A percentile compares a stretch with the other conserved stretches of the same genome.
Conservation (phyloP, 2,113 vertebrate genomes). For the Hippocampus zosterae region DNA sequence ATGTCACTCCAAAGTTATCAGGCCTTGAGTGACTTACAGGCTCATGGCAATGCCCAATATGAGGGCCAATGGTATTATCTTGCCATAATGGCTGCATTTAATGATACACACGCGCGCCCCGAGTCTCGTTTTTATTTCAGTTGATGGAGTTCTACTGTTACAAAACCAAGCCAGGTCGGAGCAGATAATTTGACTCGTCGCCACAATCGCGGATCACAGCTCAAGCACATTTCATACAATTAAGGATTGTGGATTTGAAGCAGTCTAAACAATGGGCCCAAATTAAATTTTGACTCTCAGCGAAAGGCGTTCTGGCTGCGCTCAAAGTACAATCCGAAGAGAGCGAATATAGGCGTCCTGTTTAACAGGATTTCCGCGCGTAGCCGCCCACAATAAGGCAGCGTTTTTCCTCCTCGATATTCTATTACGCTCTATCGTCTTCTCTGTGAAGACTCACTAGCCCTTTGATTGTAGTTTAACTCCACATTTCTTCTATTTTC, state of each 20-base stretch:
- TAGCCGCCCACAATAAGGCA: conserved; percentile 55
- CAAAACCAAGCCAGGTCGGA: conserved; percentile 65
- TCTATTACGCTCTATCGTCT: conserved; percentile 56
- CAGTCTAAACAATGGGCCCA: conserved; percentile 66
- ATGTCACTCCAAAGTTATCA: conserved; percentile 71
- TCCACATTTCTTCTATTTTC: conserved; percentile 42
- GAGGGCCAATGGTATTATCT: conserved; percentile 60
- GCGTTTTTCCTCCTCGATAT: conserved; percentile 53
- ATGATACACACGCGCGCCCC: conserved; percentile 56
- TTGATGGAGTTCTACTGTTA: conserved; percentile 50
- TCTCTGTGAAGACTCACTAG: conserved; percentile 31
- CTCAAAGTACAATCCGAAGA: conserved; percentile 63
- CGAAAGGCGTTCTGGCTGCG: conserved; percentile 50
- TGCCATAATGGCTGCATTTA: conserved; percentile 64
- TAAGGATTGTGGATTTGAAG: conserved; percentile 67
- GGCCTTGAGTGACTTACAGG: conserved; percentile 54
- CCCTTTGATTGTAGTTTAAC: conserved; percentile 34
- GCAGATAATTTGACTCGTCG: conserved; percentile 53
- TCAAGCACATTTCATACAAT: conserved; percentile 65
- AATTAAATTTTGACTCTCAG: conserved; percentile 70
- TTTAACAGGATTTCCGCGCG: conserved; percentile 67
- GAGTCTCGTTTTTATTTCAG: conserved; percentile 57
- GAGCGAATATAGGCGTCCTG: conserved; percentile 49
- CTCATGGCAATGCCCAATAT: conserved; percentile 58
- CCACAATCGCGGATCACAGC: conserved; percentile 60